A percentile compares a stretch with the other conserved stretches of the same genome.
Evolutionary conservation across 2,888 invertebrate genomes (phyloP).

Genomic region (Anthoptus insignis): DNA sequence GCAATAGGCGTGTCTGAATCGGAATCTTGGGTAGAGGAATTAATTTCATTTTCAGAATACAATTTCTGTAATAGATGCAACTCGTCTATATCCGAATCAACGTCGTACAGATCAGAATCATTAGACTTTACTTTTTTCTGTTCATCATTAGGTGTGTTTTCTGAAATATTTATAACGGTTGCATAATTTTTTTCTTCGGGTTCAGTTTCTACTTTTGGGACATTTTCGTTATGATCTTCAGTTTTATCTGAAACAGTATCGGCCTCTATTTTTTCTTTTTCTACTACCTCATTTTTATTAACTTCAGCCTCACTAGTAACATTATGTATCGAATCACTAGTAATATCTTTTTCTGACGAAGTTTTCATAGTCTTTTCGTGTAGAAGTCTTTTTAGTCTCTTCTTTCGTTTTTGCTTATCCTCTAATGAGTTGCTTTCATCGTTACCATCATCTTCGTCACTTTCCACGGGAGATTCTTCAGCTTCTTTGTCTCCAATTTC

Average conservation of each 20-base stretch:
- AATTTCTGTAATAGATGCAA: slow-evolving; percentile 73
- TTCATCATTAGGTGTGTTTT: slow-evolving; percentile 7
- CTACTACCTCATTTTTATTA: slow-evolving; percentile 14
- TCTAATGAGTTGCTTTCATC: slow-evolving; percentile 59
- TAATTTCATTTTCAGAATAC: slow-evolving; percentile 64
- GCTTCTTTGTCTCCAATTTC: slow-evolving; percentile 82
- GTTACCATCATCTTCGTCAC: slow-evolving; percentile 73
- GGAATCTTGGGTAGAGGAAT: slow-evolving; percentile 62
- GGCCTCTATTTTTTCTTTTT: slow-evolving; percentile 29
- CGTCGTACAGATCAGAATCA: slow-evolving; percentile 20
- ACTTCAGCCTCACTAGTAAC: slow-evolving; percentile 33
- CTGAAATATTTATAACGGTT: not conserved
- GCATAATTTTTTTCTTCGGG: slow-evolving; percentile 10
- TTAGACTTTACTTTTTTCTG: slow-evolving; percentile 13
- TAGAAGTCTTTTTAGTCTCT: slow-evolving; percentile 67
- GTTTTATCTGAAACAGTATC: slow-evolving; percentile 38
- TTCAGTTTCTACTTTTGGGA: not conserved
- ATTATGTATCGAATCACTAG: too few relatives aligned
- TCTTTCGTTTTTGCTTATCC: slow-evolving; percentile 70
- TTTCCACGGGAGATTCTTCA: slow-evolving; percentile 76
- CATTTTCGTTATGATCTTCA: slow-evolving; percentile 4
- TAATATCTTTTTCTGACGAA: slow-evolving; percentile 38
- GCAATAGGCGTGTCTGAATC: slow-evolving; percentile 70
- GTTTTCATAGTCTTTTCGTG: slow-evolving; percentile 66
- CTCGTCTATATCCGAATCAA: slow-evolving; percentile 75